Percentiles rank a stretch among this genome's conserved stretches.
Evolutionary conservation across 2,797 vertebrate genomes (phyloP).

Genomic region (Typhlichthys subterraneus): DNA sequence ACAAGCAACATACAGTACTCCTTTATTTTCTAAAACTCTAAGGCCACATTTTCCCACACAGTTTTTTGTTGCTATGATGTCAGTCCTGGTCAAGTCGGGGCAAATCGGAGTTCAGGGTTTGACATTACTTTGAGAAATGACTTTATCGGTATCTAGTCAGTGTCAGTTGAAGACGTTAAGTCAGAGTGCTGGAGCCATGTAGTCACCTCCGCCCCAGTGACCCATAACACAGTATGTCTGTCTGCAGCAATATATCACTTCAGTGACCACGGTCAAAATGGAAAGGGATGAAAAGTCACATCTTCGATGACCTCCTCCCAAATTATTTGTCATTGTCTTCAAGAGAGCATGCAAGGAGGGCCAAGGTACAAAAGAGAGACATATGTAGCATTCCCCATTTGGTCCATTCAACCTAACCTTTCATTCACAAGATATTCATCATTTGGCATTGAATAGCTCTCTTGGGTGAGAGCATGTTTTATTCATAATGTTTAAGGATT

Average conservation of each 20-base stretch:
- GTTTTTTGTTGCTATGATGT: too few species aligned
- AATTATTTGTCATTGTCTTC: constrained; percentile 9
- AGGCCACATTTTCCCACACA: too few species aligned
- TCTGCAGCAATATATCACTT: constrained; percentile 20
- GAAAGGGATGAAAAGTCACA: constrained; percentile 2
- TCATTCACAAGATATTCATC: not conserved
- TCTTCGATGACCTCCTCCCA: not conserved
- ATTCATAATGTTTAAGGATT: constrained; percentile 6
- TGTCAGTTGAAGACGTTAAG: constrained; percentile 7
- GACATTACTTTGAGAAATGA: not conserved
- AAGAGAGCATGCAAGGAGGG: constrained; percentile 6
- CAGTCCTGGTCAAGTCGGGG: too few species aligned
- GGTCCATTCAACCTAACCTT: constrained; percentile 3
- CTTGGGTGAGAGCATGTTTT: not conserved
- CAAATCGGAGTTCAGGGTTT: not conserved
- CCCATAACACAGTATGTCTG: constrained; percentile 6
- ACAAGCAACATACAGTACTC: too few species aligned
- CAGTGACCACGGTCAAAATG: constrained; percentile 1
- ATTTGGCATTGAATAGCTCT: not conserved
- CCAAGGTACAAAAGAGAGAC: not conserved
- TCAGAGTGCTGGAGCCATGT: constrained; percentile 3
- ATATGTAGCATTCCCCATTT: not conserved
- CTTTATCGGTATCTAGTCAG: constrained; percentile 14
- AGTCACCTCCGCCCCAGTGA: not conserved
- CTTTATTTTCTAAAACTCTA: too few species aligned